Evolutionary conservation across 2,113 vertebrate species (phyloP).

Genomic region (Cebidichthys violaceus): DNA sequence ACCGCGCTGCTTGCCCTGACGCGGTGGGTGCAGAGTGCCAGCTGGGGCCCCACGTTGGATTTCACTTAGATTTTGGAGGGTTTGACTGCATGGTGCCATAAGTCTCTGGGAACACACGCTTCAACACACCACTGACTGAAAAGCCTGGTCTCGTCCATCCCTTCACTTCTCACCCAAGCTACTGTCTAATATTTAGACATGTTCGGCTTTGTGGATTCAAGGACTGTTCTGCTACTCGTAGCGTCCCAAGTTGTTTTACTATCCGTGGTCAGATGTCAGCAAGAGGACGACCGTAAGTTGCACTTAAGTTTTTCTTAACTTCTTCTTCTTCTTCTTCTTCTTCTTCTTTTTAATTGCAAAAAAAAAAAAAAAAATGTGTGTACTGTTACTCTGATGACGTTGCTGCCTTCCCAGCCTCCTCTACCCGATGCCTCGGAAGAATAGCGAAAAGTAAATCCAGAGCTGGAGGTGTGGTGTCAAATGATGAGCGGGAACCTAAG

Average conservation of each 20-base stretch:
- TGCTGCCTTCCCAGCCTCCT: not conserved
- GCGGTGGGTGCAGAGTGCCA: slow-evolving; percentile 86
- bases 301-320: slow-evolving; percentile 48
- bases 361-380: slow-evolving; percentile 8
- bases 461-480: slow-evolving; percentile 11
- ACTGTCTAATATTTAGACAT: slow-evolving; percentile 92
- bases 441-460: not conserved
- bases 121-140: slow-evolving; percentile 73
- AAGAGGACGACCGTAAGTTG: slow-evolving; percentile 88
- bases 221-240: slow-evolving; percentile 90
- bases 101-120: slow-evolving; percentile 78
- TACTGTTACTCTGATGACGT: slow-evolving; percentile 27
- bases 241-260: slow-evolving; percentile 88
- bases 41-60: slow-evolving; percentile 87
- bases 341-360: slow-evolving; percentile 21
- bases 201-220: slow-evolving; percentile 89
- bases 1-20: slow-evolving; percentile 87
- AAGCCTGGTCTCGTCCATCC: slow-evolving; percentile 67
- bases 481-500: slow-evolving; percentile 5
- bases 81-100: slow-evolving; percentile 85
- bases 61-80: slow-evolving; percentile 83
- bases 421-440: slow-evolving; percentile 22
- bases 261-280: slow-evolving; percentile 87
- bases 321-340: slow-evolving; percentile 32
- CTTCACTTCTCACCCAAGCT: slow-evolving; percentile 81